Base-by-base conservation (phyloP, 2,797 vertebrate species). In the Lemur catta region DNA sequence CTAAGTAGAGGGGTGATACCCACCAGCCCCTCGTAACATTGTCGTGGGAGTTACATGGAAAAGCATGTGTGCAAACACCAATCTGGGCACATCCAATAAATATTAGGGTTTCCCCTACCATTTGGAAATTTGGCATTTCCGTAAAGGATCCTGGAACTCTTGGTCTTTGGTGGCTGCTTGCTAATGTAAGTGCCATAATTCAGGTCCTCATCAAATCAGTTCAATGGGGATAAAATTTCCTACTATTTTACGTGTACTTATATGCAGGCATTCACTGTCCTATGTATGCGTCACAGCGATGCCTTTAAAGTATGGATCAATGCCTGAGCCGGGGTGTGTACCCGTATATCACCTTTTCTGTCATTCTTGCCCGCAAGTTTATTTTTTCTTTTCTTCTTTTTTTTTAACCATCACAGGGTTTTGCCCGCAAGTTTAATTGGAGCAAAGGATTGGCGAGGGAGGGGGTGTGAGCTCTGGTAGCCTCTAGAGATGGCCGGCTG, bases 171-270 rank as follows among this genome's bases (percentile, higher is more conserved):
- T 55, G 59, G 38, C 30, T 48, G 20, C 52, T 52, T 63, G 57
- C n/a, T 86, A 43, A 74, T n/a, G 7, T n/a, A 26, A 50, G 75
- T 79, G 41, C 6, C 43, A 0, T 20, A 33, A 30, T 71, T 50
- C 26, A 48, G 35, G 28, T 57, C 28, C 30, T 1, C 13, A 20
- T 84, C 24, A 38, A 24, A 13, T 88, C 52, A 74, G 80, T 41
- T 65, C 30, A n/a, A 0, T 9, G 57, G 46, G 67, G 91, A 33
- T 22, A 46, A 78, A 43, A 35, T 13, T 24, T 12, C 30, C 63
- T 41, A 17, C 12, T 1, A 0, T 65, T 65, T 65, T 65, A n/a
- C 3, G 0, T 28, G 4, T 67, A 4, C 35, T 20, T 38, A 2
- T 30, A 26, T 69, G 10, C 22, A 1, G 46, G 20, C 13, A 12